phyloP scores from a whole-genome alignment of 2,888 invertebrate species.

The Lamellibrachia columna region DNA sequence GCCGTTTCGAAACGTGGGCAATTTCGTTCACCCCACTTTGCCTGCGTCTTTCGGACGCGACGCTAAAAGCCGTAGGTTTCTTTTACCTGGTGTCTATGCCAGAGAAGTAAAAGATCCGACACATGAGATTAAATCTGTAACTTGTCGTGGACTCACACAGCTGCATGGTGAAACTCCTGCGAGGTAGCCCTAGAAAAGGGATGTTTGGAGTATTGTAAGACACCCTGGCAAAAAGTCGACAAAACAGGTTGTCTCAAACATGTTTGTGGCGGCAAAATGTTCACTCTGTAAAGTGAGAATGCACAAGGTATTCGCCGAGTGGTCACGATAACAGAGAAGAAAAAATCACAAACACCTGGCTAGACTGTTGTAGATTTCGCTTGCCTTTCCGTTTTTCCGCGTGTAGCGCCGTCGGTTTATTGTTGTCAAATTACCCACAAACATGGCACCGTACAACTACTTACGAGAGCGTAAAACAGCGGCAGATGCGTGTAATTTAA shows the following conservation, averaged over 20 bases:
- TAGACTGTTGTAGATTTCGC: neutral
- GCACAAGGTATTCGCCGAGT: neutral
- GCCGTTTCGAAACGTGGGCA: too few relatives aligned
- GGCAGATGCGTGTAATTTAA: neutral
- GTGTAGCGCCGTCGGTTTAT: neutral
- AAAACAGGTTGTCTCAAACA: neutral
- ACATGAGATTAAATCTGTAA: too few relatives aligned
- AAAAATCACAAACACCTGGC: too few relatives aligned
- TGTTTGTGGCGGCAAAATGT: neutral
- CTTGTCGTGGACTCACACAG: neutral
- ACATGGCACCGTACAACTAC: neutral
- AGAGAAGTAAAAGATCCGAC: too few relatives aligned
- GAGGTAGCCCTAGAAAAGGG: neutral
- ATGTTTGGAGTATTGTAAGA: too few relatives aligned
- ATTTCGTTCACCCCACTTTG: too few relatives aligned
- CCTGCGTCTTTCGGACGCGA: too few relatives aligned
- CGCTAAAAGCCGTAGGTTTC: too few relatives aligned
- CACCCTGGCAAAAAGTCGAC: neutral
- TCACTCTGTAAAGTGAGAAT: neutral
- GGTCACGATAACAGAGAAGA: too few relatives aligned
- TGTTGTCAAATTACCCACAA: constrained; percentile 9
- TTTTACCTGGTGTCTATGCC: too few relatives aligned
- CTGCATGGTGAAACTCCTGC: neutral
- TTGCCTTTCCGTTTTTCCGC: neutral
- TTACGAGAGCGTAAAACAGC: constrained; percentile 11